Base-by-base conservation (phyloP, 2,113 vertebrate genomes). In the Uria aalge region DNA sequence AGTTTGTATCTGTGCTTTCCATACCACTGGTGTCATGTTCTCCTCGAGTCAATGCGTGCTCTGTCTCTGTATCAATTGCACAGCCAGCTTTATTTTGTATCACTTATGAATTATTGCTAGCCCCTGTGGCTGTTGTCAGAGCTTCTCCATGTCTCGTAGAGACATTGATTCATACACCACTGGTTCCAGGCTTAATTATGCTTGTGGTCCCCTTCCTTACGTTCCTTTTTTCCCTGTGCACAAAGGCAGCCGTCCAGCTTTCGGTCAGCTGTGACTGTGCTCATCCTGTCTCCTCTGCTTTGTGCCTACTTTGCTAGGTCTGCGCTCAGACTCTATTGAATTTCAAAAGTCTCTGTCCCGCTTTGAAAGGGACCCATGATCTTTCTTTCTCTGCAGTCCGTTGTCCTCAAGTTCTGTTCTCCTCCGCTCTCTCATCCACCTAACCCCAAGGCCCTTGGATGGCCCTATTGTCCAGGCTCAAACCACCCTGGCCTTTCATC, bases 81-180 rank as follows among this genome's bases (percentile, higher is more conserved):
- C 0, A 10, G 41, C 68, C 89, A 73, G 73, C 66, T 79, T 79
- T 18, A 0, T 71, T 95, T 79, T 69, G 53, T 84, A 24, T 50
- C 24, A 5, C 57, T 92, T n/a, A 87, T 75, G 71, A 94, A 89
- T 95, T 92, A 94, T 75, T 95, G n/a, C 91, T 89, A 41, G 60
- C 38, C 59, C 85, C 68, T 17, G 27, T 60, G 64, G 85, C 88
- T 88, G 43, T 22, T 82, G 45, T 59, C 55, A 89, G 80, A 6
- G 4, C 53, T 85, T 76, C 66, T 77, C 68, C 15, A 4, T 21
- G 12, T 56, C 78, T 92, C 55, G n/a, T 5, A 47, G 66, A 87
- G 86, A 63, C 56, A 68, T n/a, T 79, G 80, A 92, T 92, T 90
- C 94, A 82, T 38, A 81, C 14, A 19, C 41, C 26, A 55, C 36